Evolutionary conservation across 2,888 invertebrate species (phyloP), one percentile per base, ranked within the genome.

Genomic region (Napeogenes inachia): DNA sequence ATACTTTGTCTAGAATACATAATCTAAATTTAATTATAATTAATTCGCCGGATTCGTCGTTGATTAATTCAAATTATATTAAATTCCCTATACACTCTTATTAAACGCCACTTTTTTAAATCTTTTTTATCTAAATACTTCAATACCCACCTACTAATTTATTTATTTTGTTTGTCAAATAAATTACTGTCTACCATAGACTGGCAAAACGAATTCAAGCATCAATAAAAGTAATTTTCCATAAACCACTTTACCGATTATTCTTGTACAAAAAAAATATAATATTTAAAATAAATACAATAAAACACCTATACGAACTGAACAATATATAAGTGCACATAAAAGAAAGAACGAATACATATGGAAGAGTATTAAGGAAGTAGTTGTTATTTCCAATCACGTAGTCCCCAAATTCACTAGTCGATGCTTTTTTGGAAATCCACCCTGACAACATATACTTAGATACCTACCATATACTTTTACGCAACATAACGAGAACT

Each of bases 271-370:
- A 65, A 60, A 61, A 69, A 64, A 66, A 60, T 72, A 76, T 83
- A 78, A 84, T 82, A 79, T 79, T 79, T 78, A 76, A 80, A 75
- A 72, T 72, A 70, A 21, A 21, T 21, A 71, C 67, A 67, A 68
- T 82, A 81, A 84, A 84, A 79, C 70, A 72, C 65, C 73, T 79
- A 73, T 73, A 74, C 78, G 78, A 78, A 74, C 30, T 50, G 21
- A 75, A 74, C 75, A 77, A 54, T 73, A 75, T 74, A 75, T 75
- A 72, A 65, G 68, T 63, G 70, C 70, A 72, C 68, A 73, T 73
- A 72, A 73, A 78, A 78, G 73, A 70, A 73, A 68, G 70, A 71
- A 70, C 67, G 71, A 72, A 75, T 73, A 70, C 74, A 77, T 75
- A 1, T 75, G 75, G 70, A 74, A 76, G 75, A 75, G 73, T 74